These are phyloP conservation scores for Pristis pectinata DNA, from an alignment of 2,797 vertebrate genomes.

Conservation along the genomic window DNA sequence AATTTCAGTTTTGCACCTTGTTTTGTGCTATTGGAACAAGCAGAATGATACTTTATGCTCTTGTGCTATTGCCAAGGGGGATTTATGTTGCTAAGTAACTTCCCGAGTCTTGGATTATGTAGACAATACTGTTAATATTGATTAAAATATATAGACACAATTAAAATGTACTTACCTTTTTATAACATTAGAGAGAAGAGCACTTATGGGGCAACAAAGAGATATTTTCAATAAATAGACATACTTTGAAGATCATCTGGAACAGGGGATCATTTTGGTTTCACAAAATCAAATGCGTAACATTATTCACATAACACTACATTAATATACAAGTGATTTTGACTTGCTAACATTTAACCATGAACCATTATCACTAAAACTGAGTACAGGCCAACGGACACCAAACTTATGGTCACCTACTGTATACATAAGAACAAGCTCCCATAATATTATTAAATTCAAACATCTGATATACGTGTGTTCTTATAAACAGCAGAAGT, in stretches of 20 bases:
- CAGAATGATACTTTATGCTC: neutral
- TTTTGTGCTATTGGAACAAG: neutral
- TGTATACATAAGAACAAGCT: too few relatives aligned
- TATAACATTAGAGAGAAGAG: neutral
- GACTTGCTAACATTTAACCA: neutral
- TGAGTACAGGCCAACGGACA: neutral
- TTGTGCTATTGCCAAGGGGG: neutral
- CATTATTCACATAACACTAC: too few relatives aligned
- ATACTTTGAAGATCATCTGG: neutral
- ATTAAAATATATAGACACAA: neutral
- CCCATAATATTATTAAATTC: too few relatives aligned
- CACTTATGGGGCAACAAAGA: neutral
- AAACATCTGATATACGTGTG: too few relatives aligned
- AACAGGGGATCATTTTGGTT: neutral
- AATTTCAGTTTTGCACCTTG: neutral
- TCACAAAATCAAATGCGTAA: neutral
- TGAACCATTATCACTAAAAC: neutral
- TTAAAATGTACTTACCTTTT: neutral
- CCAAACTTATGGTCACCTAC: too few relatives aligned
- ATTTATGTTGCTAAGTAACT: conserved; percentile 7
- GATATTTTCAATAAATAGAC: neutral
- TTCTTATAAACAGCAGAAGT: too few relatives aligned
- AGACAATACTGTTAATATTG: neutral
- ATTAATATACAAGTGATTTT: neutral
- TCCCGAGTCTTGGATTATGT: too few relatives aligned